Conservation (phyloP, 1,140 invertebrate species). For the Drosophila kurseongensis region DNA sequence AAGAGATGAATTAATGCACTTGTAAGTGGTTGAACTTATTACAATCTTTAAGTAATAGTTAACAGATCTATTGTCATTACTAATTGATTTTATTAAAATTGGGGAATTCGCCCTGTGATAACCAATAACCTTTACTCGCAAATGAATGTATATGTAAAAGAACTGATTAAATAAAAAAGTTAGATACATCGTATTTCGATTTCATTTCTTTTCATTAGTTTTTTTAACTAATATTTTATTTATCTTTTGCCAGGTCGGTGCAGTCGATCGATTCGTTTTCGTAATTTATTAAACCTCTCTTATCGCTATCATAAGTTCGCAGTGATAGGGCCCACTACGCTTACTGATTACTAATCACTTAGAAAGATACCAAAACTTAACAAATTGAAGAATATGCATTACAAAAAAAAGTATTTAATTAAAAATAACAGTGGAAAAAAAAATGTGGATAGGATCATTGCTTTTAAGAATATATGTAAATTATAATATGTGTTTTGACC, state of each 20-base stretch:
- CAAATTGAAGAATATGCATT: neutral
- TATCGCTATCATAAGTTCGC: conserved; percentile 23
- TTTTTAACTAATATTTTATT: neutral
- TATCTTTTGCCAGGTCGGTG: neutral
- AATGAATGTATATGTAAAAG: neutral
- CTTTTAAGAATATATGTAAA: too few relatives aligned
- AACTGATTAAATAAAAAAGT: neutral
- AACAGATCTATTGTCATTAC: too few relatives aligned
- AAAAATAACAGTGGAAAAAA: neutral
- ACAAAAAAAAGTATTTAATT: neutral
- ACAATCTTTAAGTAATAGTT: too few relatives aligned
- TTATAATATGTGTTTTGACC: too few relatives aligned
- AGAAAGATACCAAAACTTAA: neutral
- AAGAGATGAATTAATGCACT: too few relatives aligned
- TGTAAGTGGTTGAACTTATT: too few relatives aligned
- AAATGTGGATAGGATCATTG: too few relatives aligned
- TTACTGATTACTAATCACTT: conserved; percentile 18
- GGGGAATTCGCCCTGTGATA: neutral
- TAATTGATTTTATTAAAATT: too few relatives aligned
- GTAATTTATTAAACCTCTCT: conserved; percentile 11
- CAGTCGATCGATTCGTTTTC: neutral
- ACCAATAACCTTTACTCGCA: neutral
- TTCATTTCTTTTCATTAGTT: too few relatives aligned
- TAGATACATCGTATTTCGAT: too few relatives aligned
- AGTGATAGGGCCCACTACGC: neutral